phyloP scores from a whole-genome alignment of 2,113 vertebrate genomes.

The Hemichromis elongatus region DNA sequence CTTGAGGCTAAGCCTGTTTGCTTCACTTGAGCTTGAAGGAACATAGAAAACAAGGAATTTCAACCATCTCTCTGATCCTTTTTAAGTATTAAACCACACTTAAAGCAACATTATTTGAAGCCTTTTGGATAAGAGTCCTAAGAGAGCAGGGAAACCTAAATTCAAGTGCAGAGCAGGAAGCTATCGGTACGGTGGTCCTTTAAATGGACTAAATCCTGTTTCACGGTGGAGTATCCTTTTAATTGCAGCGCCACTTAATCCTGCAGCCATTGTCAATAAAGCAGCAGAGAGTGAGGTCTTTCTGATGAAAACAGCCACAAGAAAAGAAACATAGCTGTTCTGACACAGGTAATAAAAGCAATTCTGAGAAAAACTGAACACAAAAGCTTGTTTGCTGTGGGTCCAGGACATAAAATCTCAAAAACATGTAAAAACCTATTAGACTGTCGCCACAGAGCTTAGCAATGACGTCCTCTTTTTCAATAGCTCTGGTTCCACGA shows the following conservation, averaged over 20 bases:
- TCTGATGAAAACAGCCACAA: not conserved
- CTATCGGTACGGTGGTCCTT: not conserved
- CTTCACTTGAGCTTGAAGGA: not conserved
- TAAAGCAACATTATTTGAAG: not conserved
- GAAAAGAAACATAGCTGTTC: not conserved
- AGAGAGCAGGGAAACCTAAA: not conserved
- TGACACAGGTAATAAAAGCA: not conserved
- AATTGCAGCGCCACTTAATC: conserved; percentile 33
- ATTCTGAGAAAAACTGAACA: not conserved
- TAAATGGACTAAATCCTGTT: conserved; percentile 26
- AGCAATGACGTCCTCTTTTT: not conserved
- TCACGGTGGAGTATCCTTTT: conserved; percentile 29
- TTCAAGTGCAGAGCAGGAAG: not conserved
- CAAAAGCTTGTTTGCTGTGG: not conserved
- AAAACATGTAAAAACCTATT: not conserved
- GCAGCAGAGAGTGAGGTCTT: not conserved
- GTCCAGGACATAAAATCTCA: not conserved
- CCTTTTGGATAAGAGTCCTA: not conserved
- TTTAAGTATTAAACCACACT: not conserved
- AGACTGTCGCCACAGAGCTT: fast-evolving
- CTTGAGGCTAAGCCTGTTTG: not conserved
- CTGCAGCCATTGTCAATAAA: conserved; percentile 27
- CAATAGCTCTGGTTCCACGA: not conserved
- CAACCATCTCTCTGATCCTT: not conserved
- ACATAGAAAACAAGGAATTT: not conserved